phyloP scores from a whole-genome alignment of 2,113 vertebrate species.

The Dunckerocampus dactyliophorus region DNA sequence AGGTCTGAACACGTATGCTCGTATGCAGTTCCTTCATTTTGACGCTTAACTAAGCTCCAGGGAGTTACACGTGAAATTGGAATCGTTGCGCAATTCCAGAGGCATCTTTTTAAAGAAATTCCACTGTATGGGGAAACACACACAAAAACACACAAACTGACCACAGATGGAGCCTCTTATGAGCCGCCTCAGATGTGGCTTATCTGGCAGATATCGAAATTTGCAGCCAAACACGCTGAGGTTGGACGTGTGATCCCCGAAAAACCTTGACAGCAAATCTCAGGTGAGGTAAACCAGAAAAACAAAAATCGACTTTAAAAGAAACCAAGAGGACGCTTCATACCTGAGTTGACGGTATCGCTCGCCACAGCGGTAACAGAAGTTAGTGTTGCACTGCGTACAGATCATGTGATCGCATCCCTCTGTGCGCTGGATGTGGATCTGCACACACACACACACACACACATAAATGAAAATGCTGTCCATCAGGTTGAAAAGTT shows the following conservation, averaged over 20 bases:
- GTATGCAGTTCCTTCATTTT: too few relatives aligned
- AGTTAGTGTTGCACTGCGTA: slow-evolving; percentile 96
- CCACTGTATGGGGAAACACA: not conserved
- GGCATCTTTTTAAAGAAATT: not conserved
- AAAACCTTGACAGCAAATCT: slow-evolving; percentile 71
- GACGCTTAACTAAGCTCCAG: too few relatives aligned
- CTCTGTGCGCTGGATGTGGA: slow-evolving; percentile 97
- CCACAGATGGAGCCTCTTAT: slow-evolving; percentile 95
- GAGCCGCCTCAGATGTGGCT: slow-evolving; percentile 91
- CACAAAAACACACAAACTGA: slow-evolving; percentile 63
- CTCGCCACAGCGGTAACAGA: slow-evolving; percentile 98
- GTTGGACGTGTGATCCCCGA: slow-evolving; percentile 97
- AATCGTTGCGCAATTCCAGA: too few relatives aligned
- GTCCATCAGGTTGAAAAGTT: not conserved
- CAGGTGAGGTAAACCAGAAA: not conserved
- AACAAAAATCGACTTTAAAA: not conserved
- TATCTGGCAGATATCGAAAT: slow-evolving; percentile 96
- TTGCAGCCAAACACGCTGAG: slow-evolving; percentile 99
- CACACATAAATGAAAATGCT: not conserved
- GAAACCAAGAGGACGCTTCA: not conserved
- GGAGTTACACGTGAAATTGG: too few relatives aligned
- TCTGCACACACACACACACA: slow-evolving; percentile 65
- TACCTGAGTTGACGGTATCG: slow-evolving; percentile 88
- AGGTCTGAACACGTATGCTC: too few relatives aligned
- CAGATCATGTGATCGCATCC: slow-evolving; percentile 99